phyloP scores from a whole-genome alignment of 2,797 vertebrate genomes.

The Tenualosa thibaudeaui region DNA sequence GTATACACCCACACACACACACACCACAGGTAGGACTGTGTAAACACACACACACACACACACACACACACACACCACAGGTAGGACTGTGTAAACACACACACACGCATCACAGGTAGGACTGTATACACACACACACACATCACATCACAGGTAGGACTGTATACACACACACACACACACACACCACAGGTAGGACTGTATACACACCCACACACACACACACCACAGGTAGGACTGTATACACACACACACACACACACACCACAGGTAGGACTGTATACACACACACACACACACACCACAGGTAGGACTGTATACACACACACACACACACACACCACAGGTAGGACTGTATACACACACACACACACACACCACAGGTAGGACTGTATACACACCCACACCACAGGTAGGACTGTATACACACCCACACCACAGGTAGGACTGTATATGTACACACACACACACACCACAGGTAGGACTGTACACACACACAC shows the following conservation, averaged over 20 bases:
- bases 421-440: background rate
- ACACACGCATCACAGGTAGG: background rate
- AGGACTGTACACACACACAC: conserved; percentile 4
- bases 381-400: background rate
- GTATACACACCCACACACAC: too few species aligned
- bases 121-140: background rate
- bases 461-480: too few species aligned
- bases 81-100: background rate
- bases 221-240: background rate
- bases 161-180: background rate
- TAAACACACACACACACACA: background rate
- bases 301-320: background rate
- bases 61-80: too few species aligned
- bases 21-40: background rate
- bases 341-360: background rate
- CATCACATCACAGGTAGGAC: background rate
- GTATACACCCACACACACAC: too few species aligned
- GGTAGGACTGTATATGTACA: too few species aligned
- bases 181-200: too few species aligned
- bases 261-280: too few species aligned
- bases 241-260: background rate
- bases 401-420: too few species aligned
- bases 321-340: background rate
- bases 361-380: background rate
- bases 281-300: too few species aligned